Conservation (phyloP, 2,113 vertebrate species). For the Gymnogyps californianus region DNA sequence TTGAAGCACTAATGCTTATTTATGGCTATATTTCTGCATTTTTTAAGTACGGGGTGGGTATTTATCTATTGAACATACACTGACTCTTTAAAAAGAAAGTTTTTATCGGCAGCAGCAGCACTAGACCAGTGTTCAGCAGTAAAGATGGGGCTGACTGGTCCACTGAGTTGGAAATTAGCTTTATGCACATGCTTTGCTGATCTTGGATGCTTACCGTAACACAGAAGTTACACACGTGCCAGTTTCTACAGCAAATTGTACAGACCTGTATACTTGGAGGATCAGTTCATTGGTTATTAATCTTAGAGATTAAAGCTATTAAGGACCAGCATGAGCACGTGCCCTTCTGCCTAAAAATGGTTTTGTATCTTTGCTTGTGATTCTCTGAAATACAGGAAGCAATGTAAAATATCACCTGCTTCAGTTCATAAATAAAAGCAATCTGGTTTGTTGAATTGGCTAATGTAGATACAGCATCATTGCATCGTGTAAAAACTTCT, state of each 20-base stretch:
- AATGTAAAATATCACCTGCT: neutral
- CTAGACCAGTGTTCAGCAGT: rapidly evolving
- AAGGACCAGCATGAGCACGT: neutral
- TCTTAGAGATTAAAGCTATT: neutral
- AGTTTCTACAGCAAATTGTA: rapidly evolving
- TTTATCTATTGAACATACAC: neutral
- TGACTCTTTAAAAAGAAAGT: neutral
- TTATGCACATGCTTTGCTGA: rapidly evolving
- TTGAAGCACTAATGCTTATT: constrained; percentile 24
- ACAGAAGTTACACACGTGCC: rapidly evolving
- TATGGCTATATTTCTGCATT: neutral
- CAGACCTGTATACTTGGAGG: neutral
- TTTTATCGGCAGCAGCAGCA: neutral
- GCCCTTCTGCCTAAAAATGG: neutral
- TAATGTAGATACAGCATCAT: neutral
- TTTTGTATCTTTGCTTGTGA: neutral
- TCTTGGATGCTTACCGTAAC: rapidly evolving
- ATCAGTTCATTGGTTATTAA: neutral
- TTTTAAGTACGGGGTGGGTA: neutral
- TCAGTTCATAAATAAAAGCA: neutral
- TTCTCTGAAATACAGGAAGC: neutral
- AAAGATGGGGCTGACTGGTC: neutral
- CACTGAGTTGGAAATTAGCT: rapidly evolving
- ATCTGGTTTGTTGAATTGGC: rapidly evolving
- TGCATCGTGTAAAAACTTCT: neutral